Conservation (phyloP, 2,797 vertebrate species). For the Ceryle rudis region DNA sequence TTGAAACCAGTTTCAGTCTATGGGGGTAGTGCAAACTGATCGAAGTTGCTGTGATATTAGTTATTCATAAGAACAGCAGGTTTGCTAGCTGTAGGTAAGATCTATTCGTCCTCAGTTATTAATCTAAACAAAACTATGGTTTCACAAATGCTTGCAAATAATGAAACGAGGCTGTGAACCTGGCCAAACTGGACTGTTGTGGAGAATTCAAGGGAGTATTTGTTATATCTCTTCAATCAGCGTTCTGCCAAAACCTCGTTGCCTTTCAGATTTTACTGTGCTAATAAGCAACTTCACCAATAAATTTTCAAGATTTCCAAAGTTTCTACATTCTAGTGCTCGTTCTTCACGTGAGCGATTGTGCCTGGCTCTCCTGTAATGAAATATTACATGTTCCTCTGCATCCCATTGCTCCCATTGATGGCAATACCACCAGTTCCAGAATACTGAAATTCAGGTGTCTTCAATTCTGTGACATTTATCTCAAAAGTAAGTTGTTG, state of each 20-base stretch:
- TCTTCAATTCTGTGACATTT: not conserved
- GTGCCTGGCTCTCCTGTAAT: not conserved
- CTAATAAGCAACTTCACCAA: not conserved
- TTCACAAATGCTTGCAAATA: not conserved
- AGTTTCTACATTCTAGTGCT: not conserved
- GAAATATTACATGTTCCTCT: not conserved
- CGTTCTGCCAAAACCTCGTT: not conserved
- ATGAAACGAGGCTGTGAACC: accelerated
- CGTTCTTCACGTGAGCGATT: not conserved
- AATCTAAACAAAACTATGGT: not conserved
- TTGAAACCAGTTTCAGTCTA: not conserved
- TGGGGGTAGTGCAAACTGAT: not conserved
- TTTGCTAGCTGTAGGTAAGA: not conserved
- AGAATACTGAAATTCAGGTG: not conserved
- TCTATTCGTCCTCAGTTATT: not conserved
- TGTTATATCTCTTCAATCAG: not conserved
- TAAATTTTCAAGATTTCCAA: not conserved
- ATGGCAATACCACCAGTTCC: not conserved
- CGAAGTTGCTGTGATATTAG: not conserved
- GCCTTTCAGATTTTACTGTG: not conserved
- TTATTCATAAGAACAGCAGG: not conserved
- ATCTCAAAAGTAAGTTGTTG: not conserved
- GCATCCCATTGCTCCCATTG: not conserved
- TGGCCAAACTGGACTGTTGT: not conserved
- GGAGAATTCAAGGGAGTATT: not conserved